Percentiles rank a stretch among this genome's conserved stretches.
phyloP scores from a whole-genome alignment of 2,888 invertebrate species.

The Platypus cylindrus region DNA sequence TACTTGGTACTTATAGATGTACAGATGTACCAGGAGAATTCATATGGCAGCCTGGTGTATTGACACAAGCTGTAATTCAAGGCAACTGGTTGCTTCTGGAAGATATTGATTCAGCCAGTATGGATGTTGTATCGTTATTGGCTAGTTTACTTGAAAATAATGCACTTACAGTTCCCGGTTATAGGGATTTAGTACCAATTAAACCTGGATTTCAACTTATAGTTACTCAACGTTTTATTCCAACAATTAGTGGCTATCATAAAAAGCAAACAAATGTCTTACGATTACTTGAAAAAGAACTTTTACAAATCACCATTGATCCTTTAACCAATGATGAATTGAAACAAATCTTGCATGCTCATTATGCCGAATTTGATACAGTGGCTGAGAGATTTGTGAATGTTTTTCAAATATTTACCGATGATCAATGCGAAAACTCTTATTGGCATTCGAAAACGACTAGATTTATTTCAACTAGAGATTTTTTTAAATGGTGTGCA shows the following conservation, averaged over 20 bases:
- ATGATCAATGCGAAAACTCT: slow-evolving; percentile 31
- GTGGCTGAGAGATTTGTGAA: slow-evolving; percentile 66
- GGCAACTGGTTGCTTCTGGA: slow-evolving; percentile 90
- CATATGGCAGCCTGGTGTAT: slow-evolving; percentile 88
- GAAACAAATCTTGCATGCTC: slow-evolving; percentile 51
- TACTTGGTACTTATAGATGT: slow-evolving; percentile 86
- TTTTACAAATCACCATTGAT: slow-evolving; percentile 69
- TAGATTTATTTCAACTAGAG: slow-evolving; percentile 68
- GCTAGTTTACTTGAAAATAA: slow-evolving; percentile 75
- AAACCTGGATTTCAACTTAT: slow-evolving; percentile 85
- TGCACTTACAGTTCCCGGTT: slow-evolving; percentile 75
- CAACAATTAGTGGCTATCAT: slow-evolving; percentile 48
- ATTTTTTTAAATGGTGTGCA: slow-evolving; percentile 84
- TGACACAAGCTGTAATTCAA: slow-evolving; percentile 75
- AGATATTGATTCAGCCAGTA: slow-evolving; percentile 87
- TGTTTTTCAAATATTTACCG: slow-evolving; percentile 69
- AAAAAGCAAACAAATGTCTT: slow-evolving; percentile 49
- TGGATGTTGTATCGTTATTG: slow-evolving; percentile 83
- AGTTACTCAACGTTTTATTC: slow-evolving; percentile 67
- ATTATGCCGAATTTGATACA: slow-evolving; percentile 59
- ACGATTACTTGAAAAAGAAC: slow-evolving; percentile 65
- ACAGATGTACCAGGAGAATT: slow-evolving; percentile 97
- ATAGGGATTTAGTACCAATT: slow-evolving; percentile 67
- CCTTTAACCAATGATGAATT: slow-evolving; percentile 66
- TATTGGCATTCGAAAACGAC: slow-evolving; percentile 29